A percentile compares a stretch with the other conserved stretches of the same genome.
phyloP scores from a whole-genome alignment of 2,113 vertebrate species.

The Verasper variegatus region DNA sequence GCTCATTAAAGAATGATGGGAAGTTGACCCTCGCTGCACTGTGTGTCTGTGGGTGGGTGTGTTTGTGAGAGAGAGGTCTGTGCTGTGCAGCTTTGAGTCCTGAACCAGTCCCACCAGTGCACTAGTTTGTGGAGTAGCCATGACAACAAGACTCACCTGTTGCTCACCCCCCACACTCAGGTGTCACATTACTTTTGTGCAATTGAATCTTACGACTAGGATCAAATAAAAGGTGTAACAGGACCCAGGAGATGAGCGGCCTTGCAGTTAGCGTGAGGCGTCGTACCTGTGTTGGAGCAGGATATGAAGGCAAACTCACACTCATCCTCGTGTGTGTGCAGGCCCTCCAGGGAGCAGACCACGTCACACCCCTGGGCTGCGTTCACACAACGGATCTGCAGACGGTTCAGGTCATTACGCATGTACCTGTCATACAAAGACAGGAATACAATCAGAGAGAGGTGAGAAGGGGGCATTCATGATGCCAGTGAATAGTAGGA shows the following conservation, averaged over 20 bases:
- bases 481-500: neutral
- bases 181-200: constrained; percentile 58
- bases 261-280: neutral
- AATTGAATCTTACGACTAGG: neutral
- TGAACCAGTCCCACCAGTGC: constrained; percentile 19
- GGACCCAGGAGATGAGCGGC: neutral
- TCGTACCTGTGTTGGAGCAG: constrained; percentile 85
- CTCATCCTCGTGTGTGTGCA: constrained; percentile 87
- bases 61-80: neutral
- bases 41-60: neutral
- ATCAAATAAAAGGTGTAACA: neutral
- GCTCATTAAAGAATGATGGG: constrained; percentile 59
- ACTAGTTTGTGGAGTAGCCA: constrained; percentile 48
- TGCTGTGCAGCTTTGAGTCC: neutral
- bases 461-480: neutral
- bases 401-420: constrained; percentile 89
- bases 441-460: neutral
- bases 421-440: constrained; percentile 84
- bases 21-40: constrained; percentile 21
- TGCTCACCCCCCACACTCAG: constrained; percentile 18
- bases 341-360: constrained; percentile 87
- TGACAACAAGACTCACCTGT: constrained; percentile 68
- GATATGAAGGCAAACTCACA: constrained; percentile 86
- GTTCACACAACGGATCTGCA: constrained; percentile 89
- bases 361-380: constrained; percentile 85